Conservation (phyloP, 2,888 invertebrate genomes). For the Pachymerium ferrugineum region DNA sequence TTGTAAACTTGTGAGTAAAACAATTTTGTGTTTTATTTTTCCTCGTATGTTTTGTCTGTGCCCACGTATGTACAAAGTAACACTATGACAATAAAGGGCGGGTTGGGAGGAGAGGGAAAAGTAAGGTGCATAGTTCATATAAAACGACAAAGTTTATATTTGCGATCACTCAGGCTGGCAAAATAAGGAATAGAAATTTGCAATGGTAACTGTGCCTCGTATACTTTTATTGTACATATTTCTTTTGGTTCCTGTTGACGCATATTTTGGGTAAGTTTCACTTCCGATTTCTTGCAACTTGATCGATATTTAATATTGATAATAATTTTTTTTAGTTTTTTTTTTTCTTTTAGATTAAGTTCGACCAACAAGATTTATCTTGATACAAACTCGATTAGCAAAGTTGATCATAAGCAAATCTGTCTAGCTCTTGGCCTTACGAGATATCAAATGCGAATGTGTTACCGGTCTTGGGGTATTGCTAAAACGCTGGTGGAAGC, state of each 20-base stretch:
- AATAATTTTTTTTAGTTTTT: neutral
- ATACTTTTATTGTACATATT: neutral
- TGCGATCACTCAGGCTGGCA: conserved; percentile 14
- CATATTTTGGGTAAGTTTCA: neutral
- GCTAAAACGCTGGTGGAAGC: neutral
- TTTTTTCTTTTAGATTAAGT: neutral
- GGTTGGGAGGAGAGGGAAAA: neutral
- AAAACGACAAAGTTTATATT: neutral
- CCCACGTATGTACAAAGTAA: neutral
- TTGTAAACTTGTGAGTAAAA: too few relatives aligned
- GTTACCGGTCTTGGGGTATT: neutral
- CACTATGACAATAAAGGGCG: conserved; percentile 1
- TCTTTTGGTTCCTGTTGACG: neutral
- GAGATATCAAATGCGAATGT: neutral
- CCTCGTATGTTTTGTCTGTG: neutral
- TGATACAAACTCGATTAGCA: too few relatives aligned
- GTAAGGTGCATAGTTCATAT: conserved; percentile 1
- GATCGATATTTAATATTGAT: too few relatives aligned
- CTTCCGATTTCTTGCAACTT: neutral
- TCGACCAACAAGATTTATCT: too few relatives aligned
- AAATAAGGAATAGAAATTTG: conserved; percentile 19
- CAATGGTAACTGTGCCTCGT: neutral
- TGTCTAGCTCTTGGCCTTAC: neutral
- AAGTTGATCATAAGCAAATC: too few relatives aligned
- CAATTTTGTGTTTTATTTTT: too few relatives aligned